phyloP scores from a whole-genome alignment of 2,888 invertebrate species.

The Eucera pruinosa region DNA sequence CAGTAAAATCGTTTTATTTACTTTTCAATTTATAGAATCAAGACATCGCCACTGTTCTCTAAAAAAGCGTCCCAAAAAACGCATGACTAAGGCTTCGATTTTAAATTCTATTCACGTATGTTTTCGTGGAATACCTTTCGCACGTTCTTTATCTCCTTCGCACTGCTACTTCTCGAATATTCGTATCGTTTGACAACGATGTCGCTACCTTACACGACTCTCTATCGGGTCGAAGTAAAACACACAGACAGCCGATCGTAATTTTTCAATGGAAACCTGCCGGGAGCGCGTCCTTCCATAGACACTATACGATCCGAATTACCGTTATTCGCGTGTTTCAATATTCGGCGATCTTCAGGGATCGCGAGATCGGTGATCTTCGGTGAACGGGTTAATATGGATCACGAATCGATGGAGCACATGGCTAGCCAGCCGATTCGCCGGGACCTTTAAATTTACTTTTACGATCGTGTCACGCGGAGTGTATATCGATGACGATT shows the following conservation, averaged over 20 bases:
- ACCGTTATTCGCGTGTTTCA: constrained; percentile 40
- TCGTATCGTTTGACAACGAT: constrained; percentile 5
- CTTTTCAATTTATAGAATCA: neutral
- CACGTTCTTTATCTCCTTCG: neutral
- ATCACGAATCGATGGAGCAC: neutral
- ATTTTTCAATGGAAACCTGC: constrained; percentile 25
- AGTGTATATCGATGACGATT: constrained; percentile 31
- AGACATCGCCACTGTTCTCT: neutral
- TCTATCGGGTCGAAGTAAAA: constrained; percentile 9
- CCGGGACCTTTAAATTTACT: constrained; percentile 25
- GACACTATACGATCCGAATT: constrained; percentile 17
- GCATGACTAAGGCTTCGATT: neutral
- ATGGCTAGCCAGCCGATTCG: neutral
- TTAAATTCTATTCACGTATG: neutral
- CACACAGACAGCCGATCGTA: constrained; percentile 4
- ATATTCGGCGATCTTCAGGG: constrained; percentile 34
- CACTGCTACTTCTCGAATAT: constrained; percentile 29
- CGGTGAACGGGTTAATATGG: neutral
- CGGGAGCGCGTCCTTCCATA: neutral
- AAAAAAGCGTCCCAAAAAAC: neutral
- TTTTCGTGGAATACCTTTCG: neutral
- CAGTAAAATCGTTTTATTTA: neutral
- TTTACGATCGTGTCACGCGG: constrained; percentile 16
- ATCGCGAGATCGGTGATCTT: neutral
- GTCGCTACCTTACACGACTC: neutral